Evolutionary conservation across 2,888 invertebrate genomes (phyloP).

Genomic region (Hylaea fasciaria): DNA sequence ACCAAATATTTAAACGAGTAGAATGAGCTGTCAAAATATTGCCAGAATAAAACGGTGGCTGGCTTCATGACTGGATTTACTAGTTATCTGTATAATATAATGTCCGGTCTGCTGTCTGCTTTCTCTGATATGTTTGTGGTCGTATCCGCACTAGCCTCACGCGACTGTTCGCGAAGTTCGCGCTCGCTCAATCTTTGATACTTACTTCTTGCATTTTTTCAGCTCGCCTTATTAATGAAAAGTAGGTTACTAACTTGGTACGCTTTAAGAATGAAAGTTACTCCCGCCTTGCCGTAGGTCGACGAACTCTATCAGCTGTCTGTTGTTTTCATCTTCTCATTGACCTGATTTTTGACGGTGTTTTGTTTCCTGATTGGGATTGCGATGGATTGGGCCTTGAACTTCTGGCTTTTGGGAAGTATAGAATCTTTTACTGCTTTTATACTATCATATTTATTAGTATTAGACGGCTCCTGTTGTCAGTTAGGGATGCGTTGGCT

Average conservation of each 20-base stretch:
- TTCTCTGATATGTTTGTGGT: no score
- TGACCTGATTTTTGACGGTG: conserved; percentile 33
- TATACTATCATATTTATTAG: no score
- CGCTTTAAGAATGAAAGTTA: conserved; percentile 84
- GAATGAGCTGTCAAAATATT: no score
- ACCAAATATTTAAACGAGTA: no score
- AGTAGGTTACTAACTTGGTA: conserved; percentile 85
- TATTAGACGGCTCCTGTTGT: no score
- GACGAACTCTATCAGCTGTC: conserved; percentile 79
- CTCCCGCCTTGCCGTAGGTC: conserved; percentile 83
- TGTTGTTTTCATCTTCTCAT: conserved; percentile 77
- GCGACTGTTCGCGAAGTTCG: conserved; percentile 75
- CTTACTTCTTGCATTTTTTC: conserved; percentile 85
- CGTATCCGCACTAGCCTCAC: conserved; percentile 60
- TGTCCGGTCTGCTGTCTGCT: no score
- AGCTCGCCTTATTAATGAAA: conserved; percentile 85
- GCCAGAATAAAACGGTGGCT: no score
- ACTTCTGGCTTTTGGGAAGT: background rate
- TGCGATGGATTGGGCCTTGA: background rate
- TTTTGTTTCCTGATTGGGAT: conserved; percentile 28
- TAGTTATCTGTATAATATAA: no score
- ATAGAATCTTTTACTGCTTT: no score
- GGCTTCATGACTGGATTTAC: no score
- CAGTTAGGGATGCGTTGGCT: no score
- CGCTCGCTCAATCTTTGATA: conserved; percentile 85